phyloP scores from a whole-genome alignment of 2,797 vertebrate species.

The Notamacropus eugenii region DNA sequence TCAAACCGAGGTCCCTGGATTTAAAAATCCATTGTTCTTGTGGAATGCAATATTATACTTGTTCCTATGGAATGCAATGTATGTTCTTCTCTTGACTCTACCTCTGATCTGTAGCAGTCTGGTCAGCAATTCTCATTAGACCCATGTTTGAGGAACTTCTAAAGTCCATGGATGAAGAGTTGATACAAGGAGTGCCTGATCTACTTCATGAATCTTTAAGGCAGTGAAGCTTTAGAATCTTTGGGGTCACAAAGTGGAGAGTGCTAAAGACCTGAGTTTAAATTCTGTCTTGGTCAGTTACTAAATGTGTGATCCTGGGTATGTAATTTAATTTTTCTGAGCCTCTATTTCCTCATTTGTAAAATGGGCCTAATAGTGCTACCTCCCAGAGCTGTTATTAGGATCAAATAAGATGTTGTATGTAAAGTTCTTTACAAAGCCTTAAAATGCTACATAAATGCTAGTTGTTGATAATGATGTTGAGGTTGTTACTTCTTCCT shows the following conservation, averaged over 20 bases:
- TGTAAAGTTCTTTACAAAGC: neutral
- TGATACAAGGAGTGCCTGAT: neutral
- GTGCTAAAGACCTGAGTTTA: neutral
- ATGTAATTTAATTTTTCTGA: neutral
- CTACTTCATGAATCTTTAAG: neutral
- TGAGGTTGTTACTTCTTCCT: neutral
- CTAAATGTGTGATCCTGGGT: neutral
- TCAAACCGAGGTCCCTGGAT: neutral
- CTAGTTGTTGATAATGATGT: neutral
- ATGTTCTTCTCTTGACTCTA: neutral
- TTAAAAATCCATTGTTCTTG: neutral
- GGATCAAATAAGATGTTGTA: neutral
- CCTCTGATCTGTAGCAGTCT: neutral
- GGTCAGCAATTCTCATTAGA: neutral
- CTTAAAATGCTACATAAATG: neutral
- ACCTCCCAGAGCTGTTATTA: neutral
- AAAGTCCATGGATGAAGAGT: neutral
- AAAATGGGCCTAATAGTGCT: neutral
- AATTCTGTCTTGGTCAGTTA: neutral
- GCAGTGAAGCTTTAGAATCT: neutral
- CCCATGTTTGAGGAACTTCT: neutral
- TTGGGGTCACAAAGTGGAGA: neutral
- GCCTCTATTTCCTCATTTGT: neutral
- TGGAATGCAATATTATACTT: neutral
- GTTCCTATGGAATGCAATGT: no score